These are phyloP conservation scores for Drosophila bocqueti DNA, from an alignment of 1,140 invertebrate species.

Conservation along the genomic window DNA sequence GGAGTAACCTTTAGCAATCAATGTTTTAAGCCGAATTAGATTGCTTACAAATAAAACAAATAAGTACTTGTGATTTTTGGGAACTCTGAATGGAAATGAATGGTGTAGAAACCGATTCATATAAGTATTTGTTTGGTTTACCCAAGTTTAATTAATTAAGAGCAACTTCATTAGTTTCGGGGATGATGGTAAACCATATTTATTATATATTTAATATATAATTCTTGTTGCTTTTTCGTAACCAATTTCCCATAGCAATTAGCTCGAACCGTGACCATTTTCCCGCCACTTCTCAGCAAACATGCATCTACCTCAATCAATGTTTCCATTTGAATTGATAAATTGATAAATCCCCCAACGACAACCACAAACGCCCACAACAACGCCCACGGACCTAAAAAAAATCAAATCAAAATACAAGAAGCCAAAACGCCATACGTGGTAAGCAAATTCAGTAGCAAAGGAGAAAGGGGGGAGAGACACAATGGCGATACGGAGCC, in stretches of 20 bases:
- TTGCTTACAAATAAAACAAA: neutral
- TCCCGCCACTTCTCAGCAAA: neutral
- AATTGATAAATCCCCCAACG: neutral
- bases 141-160: neutral
- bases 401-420: slow-evolving; percentile 8
- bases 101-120: neutral
- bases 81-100: neutral
- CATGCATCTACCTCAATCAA: slow-evolving; percentile 7
- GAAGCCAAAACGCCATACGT: slow-evolving; percentile 7
- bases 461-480: neutral
- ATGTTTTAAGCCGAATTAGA: neutral
- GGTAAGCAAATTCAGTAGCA: slow-evolving; percentile 17
- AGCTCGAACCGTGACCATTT: neutral
- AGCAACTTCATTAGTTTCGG: neutral
- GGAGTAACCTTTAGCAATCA: neutral
- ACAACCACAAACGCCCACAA: slow-evolving; percentile 27
- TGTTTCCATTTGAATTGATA: slow-evolving; percentile 15
- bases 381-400: slow-evolving; percentile 18
- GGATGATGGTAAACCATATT: neutral
- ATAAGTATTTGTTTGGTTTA: neutral
- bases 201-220: neutral
- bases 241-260: too few species aligned
- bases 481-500: neutral
- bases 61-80: neutral
- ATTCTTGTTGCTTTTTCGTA: neutral